phyloP scores from a whole-genome alignment of 2,888 invertebrate genomes.

The Neuroscelio doddi region DNA sequence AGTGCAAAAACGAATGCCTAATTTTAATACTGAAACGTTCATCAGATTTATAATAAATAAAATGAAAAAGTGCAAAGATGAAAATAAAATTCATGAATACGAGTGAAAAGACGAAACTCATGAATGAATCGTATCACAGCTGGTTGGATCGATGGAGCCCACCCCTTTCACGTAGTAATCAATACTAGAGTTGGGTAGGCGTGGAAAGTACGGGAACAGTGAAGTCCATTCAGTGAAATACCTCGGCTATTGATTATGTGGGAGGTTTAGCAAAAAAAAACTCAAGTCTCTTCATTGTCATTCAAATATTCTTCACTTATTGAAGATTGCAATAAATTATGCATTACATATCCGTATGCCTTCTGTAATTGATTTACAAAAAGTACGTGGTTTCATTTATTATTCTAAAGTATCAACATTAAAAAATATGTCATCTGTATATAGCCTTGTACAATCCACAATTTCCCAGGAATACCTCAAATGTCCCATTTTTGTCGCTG shows the following conservation, averaged over 20 bases:
- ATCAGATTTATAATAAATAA: too few species aligned
- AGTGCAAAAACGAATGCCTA: too few species aligned
- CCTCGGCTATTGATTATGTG: conserved; percentile 68
- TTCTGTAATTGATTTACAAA: neutral
- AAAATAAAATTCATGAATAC: conserved; percentile 17
- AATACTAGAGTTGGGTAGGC: conserved; percentile 64
- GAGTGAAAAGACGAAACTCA: conserved; percentile 65
- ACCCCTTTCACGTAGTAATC: conserved; percentile 66
- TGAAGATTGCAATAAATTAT: neutral
- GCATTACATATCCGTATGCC: neutral
- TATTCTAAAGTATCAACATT: too few species aligned
- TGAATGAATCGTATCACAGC: conserved; percentile 71
- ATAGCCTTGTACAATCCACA: too few species aligned
- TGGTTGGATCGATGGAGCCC: conserved; percentile 69
- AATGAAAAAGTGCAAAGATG: neutral
- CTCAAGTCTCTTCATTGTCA: conserved; percentile 42
- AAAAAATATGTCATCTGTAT: too few species aligned
- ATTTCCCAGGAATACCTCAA: too few species aligned
- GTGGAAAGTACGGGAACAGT: conserved; percentile 62
- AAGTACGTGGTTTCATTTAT: too few species aligned
- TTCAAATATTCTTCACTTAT: conserved; percentile 21
- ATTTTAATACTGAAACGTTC: too few species aligned
- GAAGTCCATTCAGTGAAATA: conserved; percentile 71
- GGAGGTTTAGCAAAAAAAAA: conserved; percentile 53
- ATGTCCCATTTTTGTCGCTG: too few species aligned